A percentile compares a stretch with the other conserved stretches of the same genome.
These are phyloP conservation scores for Bubo bubo DNA, from an alignment of 2,113 vertebrate genomes.

Conservation along the genomic window DNA sequence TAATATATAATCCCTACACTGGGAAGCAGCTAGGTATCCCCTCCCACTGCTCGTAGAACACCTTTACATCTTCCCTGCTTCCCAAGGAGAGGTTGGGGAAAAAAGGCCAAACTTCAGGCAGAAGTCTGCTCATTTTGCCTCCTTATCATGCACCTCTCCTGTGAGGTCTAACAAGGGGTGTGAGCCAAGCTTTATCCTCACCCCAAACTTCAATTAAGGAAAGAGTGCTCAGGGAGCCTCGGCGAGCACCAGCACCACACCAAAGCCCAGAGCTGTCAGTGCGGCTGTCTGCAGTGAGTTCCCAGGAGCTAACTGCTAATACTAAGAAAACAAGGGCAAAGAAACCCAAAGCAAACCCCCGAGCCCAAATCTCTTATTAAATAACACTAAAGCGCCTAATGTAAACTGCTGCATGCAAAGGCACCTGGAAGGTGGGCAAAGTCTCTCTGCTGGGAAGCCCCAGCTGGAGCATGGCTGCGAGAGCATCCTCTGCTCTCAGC, in stretches of 20 bases:
- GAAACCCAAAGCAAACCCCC: background rate
- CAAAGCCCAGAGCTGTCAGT: constrained; percentile 19
- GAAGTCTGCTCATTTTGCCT: background rate
- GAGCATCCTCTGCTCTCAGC: background rate
- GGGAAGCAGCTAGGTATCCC: background rate
- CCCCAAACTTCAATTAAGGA: constrained; percentile 28
- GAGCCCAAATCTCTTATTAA: background rate
- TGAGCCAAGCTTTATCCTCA: constrained; percentile 32
- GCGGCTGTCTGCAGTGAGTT: background rate
- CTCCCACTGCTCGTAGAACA: background rate
- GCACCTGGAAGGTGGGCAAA: background rate
- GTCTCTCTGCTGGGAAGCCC: background rate
- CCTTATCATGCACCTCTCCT: background rate
- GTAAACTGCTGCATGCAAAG: background rate
- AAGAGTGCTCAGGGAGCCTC: background rate
- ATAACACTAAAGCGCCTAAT: background rate
- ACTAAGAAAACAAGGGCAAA: background rate
- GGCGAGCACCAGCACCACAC: background rate
- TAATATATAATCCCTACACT: background rate
- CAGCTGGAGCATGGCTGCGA: rapidly evolving
- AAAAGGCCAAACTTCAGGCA: background rate
- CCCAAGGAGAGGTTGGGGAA: background rate
- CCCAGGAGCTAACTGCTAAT: background rate
- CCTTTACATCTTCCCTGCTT: constrained; percentile 8
- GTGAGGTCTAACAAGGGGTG: background rate